A percentile compares a stretch with the other conserved stretches of the same genome.
phyloP scores from a whole-genome alignment of 2,113 vertebrate genomes.

The Oreochromis aureus region DNA sequence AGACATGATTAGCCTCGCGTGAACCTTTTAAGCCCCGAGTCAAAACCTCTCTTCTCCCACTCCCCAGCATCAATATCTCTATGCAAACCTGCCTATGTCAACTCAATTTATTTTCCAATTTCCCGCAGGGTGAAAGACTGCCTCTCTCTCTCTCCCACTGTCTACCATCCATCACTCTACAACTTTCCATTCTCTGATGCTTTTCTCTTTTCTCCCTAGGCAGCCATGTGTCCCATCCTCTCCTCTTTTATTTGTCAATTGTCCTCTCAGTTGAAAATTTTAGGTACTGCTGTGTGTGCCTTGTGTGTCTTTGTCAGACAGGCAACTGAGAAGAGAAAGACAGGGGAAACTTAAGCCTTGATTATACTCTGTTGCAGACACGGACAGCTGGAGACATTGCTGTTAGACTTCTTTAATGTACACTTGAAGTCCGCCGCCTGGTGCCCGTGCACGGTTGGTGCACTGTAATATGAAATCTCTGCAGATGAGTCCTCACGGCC shows the following conservation, averaged over 20 bases:
- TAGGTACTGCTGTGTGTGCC: background rate
- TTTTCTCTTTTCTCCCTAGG: background rate
- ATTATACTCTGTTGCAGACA: background rate
- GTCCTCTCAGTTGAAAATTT: background rate
- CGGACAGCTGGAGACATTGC: background rate
- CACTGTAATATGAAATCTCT: background rate
- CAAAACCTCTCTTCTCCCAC: conserved; percentile 2
- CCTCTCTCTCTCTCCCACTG: background rate
- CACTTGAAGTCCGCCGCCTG: background rate
- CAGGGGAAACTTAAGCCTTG: background rate
- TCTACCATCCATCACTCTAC: conserved; percentile 27
- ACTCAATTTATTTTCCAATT: conserved; percentile 74
- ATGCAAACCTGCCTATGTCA: conserved; percentile 66
- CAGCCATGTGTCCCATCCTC: background rate
- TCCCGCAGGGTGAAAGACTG: conserved; percentile 41
- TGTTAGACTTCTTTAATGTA: background rate
- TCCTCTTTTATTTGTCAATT: background rate
- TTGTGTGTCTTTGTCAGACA: background rate
- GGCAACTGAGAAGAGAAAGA: background rate
- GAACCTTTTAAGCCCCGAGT: conserved; percentile 10
- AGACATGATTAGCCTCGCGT: conserved; percentile 38
- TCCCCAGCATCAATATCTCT: conserved; percentile 27
- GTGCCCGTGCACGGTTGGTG: background rate
- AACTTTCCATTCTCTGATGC: background rate
- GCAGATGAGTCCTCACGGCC: background rate